These are phyloP conservation scores for Ciconia boyciana DNA, from an alignment of 2,113 vertebrate genomes.

Conservation along the genomic window DNA sequence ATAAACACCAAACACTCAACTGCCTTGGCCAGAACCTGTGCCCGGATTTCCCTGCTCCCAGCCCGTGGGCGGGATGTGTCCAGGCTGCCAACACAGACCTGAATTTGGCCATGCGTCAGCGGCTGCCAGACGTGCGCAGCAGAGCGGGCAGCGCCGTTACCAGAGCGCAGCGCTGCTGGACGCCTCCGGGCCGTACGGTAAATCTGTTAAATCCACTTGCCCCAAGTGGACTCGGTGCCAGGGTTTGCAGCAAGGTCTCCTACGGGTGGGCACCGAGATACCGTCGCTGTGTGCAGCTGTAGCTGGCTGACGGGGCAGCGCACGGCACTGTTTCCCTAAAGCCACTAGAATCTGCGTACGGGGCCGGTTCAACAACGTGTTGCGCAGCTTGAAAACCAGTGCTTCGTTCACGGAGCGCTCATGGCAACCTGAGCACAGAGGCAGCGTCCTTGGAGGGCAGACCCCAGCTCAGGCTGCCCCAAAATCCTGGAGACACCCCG, in stretches of 20 bases:
- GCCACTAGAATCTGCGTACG: accelerated
- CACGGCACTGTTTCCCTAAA: neutral
- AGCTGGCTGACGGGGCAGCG: accelerated
- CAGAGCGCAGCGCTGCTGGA: accelerated
- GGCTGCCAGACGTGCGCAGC: neutral
- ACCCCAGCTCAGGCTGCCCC: neutral
- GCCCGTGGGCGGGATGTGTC: accelerated
- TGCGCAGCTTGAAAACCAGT: neutral
- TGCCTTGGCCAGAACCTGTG: neutral
- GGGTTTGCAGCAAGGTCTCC: neutral
- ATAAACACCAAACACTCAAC: neutral
- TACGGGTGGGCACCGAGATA: accelerated
- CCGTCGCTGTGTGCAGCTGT: neutral
- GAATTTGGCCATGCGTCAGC: accelerated
- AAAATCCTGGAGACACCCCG: neutral
- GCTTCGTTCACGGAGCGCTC: accelerated
- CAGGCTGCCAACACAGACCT: neutral
- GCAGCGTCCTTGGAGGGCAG: neutral
- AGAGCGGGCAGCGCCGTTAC: accelerated
- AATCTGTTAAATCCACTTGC: accelerated
- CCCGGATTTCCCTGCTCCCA: neutral
- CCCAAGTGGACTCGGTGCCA: accelerated
- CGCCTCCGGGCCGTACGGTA: neutral
- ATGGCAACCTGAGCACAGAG: neutral
- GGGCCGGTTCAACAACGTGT: accelerated